phyloP scores from a whole-genome alignment of 2,797 vertebrate genomes.

The Luscinia luscinia region DNA sequence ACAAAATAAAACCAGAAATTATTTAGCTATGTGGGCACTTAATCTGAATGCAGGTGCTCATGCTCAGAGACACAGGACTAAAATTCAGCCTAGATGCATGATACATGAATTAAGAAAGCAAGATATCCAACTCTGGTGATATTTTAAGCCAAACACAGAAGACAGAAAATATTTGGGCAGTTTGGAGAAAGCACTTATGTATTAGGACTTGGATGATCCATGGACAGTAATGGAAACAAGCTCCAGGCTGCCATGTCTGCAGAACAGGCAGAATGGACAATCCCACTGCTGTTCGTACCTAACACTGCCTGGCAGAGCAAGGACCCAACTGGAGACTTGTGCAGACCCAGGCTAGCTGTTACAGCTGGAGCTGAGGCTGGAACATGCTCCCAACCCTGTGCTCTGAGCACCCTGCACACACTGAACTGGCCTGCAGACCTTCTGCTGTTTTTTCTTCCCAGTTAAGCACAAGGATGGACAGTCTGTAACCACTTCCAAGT shows the following conservation, averaged over 20 bases:
- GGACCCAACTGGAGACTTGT: neutral
- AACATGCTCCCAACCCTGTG: neutral
- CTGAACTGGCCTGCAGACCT: neutral
- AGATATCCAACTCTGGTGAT: neutral
- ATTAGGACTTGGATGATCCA: neutral
- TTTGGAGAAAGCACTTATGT: neutral
- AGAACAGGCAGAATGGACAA: neutral
- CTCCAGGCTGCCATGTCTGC: neutral
- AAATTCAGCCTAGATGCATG: neutral
- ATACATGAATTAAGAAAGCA: neutral
- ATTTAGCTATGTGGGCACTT: neutral
- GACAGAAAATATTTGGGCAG: neutral
- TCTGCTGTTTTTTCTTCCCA: neutral
- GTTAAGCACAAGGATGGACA: neutral
- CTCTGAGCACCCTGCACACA: neutral
- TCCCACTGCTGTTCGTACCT: neutral
- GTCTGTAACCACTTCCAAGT: neutral
- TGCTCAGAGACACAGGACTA: neutral
- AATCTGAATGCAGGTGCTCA: conserved; percentile 9
- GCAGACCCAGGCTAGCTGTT: neutral
- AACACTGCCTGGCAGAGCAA: neutral
- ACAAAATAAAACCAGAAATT: neutral
- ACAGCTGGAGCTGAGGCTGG: neutral
- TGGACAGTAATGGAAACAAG: rapidly evolving
- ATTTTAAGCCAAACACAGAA: neutral